A percentile compares a stretch with the other conserved stretches of the same genome.
phyloP scores from a whole-genome alignment of 2,888 invertebrate genomes.

The Drosophila vallismaia region DNA sequence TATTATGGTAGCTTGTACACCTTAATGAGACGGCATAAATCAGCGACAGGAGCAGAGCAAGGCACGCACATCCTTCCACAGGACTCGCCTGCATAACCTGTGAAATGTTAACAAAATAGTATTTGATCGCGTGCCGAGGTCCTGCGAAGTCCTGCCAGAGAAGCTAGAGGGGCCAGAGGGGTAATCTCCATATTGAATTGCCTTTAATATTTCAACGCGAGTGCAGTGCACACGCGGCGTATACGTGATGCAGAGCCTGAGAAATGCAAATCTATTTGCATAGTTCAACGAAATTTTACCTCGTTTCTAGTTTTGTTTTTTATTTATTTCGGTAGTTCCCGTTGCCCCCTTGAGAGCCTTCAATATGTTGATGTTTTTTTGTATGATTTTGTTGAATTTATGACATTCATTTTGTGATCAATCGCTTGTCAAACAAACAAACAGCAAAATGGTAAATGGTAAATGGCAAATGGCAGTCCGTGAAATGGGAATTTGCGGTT shows the following conservation, averaged over 20 bases:
- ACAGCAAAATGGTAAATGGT: slow-evolving; percentile 20
- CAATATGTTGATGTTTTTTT: slow-evolving; percentile 5
- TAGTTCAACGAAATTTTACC: slow-evolving; percentile 44
- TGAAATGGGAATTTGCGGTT: slow-evolving; percentile 66
- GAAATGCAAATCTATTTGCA: slow-evolving; percentile 55
- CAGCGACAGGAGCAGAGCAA: slow-evolving; percentile 49
- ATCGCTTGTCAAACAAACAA: slow-evolving; percentile 59
- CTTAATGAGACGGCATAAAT: slow-evolving; percentile 75
- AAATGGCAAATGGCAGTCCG: slow-evolving; percentile 50
- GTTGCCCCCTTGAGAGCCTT: background rate
- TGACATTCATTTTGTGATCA: slow-evolving; percentile 69
- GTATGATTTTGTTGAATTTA: slow-evolving; percentile 54
- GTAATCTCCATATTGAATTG: slow-evolving; percentile 66
- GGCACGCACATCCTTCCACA: slow-evolving; percentile 50
- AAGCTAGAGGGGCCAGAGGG: background rate
- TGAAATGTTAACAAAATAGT: slow-evolving; percentile 71
- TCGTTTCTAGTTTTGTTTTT: background rate
- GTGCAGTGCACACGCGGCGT: slow-evolving; percentile 54
- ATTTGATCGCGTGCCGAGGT: slow-evolving; percentile 69
- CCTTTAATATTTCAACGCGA: slow-evolving; percentile 59
- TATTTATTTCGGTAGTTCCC: slow-evolving; percentile 22
- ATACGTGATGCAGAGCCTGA: slow-evolving; percentile 57
- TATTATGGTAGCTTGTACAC: slow-evolving; percentile 44
- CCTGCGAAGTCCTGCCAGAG: background rate
- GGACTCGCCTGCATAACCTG: slow-evolving; percentile 41